Evolutionary conservation across 64 coral and sea anemone genomes (phyloP).

Genomic region (Astreopora myriophthalma): DNA sequence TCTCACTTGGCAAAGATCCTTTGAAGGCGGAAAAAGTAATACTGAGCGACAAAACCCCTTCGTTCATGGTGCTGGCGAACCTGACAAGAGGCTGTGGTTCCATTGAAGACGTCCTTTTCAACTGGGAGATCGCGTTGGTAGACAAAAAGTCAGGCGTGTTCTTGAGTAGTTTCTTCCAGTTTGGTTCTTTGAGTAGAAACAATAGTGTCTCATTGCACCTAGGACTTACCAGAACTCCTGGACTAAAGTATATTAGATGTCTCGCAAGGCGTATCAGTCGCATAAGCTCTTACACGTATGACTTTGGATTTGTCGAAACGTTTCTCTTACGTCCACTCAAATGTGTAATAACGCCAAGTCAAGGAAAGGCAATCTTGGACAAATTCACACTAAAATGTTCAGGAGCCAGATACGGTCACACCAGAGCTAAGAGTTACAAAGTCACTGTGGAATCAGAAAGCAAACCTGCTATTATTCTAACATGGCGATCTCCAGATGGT

Average conservation of each 20-base stretch:
- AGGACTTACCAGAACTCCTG: not conserved
- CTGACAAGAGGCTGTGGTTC: not conserved
- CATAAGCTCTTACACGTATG: not conserved
- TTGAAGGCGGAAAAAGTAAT: not conserved
- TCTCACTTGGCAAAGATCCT: not conserved
- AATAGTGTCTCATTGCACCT: not conserved
- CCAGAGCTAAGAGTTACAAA: not conserved
- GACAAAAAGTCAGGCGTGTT: not conserved
- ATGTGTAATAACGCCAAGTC: not conserved
- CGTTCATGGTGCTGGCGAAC: not conserved
- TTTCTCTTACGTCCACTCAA: not conserved
- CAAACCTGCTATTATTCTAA: not conserved
- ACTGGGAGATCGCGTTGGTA: not conserved
- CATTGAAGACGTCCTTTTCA: not conserved
- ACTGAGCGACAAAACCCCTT: not conserved
- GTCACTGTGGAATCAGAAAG: not conserved
- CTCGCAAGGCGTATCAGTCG: not conserved
- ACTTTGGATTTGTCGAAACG: conserved; percentile 15
- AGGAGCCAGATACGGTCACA: not conserved
- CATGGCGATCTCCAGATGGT: not conserved
- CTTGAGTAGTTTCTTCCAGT: not conserved
- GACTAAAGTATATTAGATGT: not conserved
- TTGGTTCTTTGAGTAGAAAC: not conserved
- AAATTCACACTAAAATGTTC: not conserved
- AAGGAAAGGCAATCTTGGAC: not conserved